Evolutionary conservation across 2,797 vertebrate genomes (phyloP), one percentile per base, ranked within the genome.

Genomic region (Pelobates cultripes): DNA sequence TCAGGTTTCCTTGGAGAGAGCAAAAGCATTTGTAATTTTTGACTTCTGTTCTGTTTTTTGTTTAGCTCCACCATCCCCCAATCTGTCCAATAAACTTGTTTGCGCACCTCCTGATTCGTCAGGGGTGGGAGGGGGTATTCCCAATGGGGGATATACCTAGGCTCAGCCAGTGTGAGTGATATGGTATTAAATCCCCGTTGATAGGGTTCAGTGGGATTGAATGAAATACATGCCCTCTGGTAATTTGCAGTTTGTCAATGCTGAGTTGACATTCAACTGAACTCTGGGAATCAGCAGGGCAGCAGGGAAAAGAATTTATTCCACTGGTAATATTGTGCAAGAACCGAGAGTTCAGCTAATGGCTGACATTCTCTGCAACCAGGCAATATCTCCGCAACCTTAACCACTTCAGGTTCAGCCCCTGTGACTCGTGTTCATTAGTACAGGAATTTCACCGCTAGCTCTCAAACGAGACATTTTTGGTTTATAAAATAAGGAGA

Each of bases 231-330:
- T 84, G 86, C 82, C 88, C 86, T 79, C 79, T 73, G 84, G 89
- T 85, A 86, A 89, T 88, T 89, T 86, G 87, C 80, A 87, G 82
- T 79, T 82, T 85, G 77, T 86, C n/a, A 85, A 60, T 81, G 89
- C 86, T 72, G 88, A 79, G 89, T 82, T 90, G 89, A 88, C 89
- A 88, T 85, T 88, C 85, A 85, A 77, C 83, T 84, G 88, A 88
- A 87, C 88, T 78, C 84, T 60, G 86, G 81, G 86, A 86, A 89
- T 87, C 88, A 89, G 88, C 88, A 88, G 86, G 89, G 66, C 81
- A 83, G 81, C 81, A 12, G 85, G 85, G 86, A 40, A 60, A 79
- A 85, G 87, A 86, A 86, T 88, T 78, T 73, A 83, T 84, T 74
- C 0, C 76, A 79, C 87, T 82, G 80, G 86, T 86, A 88, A 85